A percentile compares a stretch with the other conserved stretches of the same genome.
These are phyloP conservation scores for Paedocypris sp. DNA, from an alignment of 2,113 vertebrate species.

Conservation along the genomic window DNA sequence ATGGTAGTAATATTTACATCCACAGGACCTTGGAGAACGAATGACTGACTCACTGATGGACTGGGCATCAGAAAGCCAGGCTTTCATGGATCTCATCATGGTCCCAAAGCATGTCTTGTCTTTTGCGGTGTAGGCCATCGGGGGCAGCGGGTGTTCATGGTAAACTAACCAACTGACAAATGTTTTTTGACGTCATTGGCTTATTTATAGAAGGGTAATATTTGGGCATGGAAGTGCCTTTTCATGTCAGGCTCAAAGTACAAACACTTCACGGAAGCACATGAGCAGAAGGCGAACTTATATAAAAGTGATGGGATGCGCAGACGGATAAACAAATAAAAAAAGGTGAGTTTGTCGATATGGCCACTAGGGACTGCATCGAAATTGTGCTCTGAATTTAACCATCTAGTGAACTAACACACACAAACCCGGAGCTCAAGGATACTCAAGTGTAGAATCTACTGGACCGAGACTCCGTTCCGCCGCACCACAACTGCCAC, in stretches of 20 bases:
- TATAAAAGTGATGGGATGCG: background rate
- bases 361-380: too few species aligned
- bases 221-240: slow-evolving; percentile 72
- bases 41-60: background rate
- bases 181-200: slow-evolving; percentile 65
- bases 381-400: too few species aligned
- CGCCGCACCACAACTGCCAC: too few species aligned
- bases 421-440: too few species aligned
- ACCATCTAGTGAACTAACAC: too few species aligned
- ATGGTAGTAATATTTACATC: slow-evolving; percentile 20
- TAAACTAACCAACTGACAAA: slow-evolving; percentile 71
- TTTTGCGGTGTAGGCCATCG: slow-evolving; percentile 60
- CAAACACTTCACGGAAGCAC: slow-evolving; percentile 44
- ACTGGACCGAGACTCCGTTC: too few species aligned
- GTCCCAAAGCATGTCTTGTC: slow-evolving; percentile 44
- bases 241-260: slow-evolving; percentile 72
- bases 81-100: slow-evolving; percentile 23
- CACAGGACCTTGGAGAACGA: slow-evolving; percentile 2
- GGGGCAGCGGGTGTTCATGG: slow-evolving; percentile 58
- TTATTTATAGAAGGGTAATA: slow-evolving; percentile 81
- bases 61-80: slow-evolving; percentile 21
- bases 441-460: too few species aligned
- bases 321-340: background rate
- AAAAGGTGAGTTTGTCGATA: too few species aligned
- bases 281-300: background rate